Evolutionary conservation across 2,113 vertebrate species (phyloP).

Genomic region (Sterna hirundo): DNA sequence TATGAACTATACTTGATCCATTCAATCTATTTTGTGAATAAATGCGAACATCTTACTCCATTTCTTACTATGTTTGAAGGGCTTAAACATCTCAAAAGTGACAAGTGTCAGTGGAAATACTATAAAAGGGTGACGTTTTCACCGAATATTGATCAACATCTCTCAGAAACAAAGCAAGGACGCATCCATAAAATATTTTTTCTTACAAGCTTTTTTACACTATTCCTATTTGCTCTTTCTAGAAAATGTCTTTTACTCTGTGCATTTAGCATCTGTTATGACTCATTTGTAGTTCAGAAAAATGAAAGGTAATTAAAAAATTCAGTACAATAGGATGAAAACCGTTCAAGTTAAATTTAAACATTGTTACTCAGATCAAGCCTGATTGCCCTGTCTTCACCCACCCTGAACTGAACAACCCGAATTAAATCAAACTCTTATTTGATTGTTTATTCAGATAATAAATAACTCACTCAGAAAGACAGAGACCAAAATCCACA

Average conservation of each 20-base stretch:
- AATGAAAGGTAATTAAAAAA: not conserved
- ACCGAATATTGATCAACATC: not conserved
- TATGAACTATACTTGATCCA: not conserved
- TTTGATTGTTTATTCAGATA: slow-evolving; percentile 6
- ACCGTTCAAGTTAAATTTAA: not conserved
- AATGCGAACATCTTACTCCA: not conserved
- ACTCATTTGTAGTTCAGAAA: not conserved
- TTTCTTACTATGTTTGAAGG: not conserved
- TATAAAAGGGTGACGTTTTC: not conserved
- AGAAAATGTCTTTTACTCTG: not conserved
- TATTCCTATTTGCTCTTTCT: not conserved
- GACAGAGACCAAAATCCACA: not conserved
- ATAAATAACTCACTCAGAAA: not conserved
- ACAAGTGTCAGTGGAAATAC: not conserved
- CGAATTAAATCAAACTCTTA: not conserved
- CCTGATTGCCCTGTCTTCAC: not conserved
- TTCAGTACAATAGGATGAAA: not conserved
- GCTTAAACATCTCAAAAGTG: not conserved
- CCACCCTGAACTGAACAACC: not conserved
- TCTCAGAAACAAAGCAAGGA: not conserved
- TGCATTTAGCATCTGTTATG: not conserved
- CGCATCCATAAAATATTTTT: not conserved
- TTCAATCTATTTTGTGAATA: slow-evolving; percentile 31
- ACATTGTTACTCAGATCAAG: not conserved
- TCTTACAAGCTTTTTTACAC: not conserved